phyloP scores from a whole-genome alignment of 23 tunicate genomes.

The Trididemnum nubilum region DNA sequence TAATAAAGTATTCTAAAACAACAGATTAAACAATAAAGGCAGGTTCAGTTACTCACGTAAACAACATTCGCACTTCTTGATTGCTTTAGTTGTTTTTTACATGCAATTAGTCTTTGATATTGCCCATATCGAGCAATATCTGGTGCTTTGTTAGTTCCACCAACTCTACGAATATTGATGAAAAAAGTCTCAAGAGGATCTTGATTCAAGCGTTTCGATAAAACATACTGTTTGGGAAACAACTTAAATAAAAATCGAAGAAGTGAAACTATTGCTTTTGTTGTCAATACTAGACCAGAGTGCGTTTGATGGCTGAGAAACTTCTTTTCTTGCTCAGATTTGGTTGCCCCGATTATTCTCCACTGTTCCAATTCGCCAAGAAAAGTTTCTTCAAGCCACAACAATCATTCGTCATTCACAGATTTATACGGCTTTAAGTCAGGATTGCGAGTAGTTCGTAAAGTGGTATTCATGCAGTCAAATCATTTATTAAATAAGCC shows the following conservation, averaged over 20 bases:
- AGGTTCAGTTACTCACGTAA: background rate
- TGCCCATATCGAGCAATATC: conserved; percentile 3
- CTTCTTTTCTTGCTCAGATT: background rate
- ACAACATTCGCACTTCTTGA: background rate
- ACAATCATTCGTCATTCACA: background rate
- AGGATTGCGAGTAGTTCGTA: background rate
- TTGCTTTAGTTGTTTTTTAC: conserved; percentile 5
- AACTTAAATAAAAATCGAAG: background rate
- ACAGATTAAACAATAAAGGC: background rate
- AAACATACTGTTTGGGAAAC: background rate
- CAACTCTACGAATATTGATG: background rate
- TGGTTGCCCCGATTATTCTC: conserved; percentile 3
- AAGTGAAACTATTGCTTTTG: background rate
- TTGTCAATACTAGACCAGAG: conserved; percentile 2
- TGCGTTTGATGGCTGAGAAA: background rate
- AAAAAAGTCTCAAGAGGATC: conserved; percentile 17
- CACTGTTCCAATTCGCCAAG: background rate
- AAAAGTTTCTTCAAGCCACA: conserved; percentile 15
- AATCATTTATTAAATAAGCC: conserved; percentile 28
- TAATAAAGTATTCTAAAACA: no score
- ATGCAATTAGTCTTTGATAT: background rate
- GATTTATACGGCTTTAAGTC: conserved; percentile 1
- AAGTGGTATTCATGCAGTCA: conserved; percentile 20
- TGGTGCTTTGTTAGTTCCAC: conserved; percentile 22
- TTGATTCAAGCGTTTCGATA: conserved; percentile 4